phyloP scores from a whole-genome alignment of 2,797 vertebrate genomes.

The Falco peregrinus region DNA sequence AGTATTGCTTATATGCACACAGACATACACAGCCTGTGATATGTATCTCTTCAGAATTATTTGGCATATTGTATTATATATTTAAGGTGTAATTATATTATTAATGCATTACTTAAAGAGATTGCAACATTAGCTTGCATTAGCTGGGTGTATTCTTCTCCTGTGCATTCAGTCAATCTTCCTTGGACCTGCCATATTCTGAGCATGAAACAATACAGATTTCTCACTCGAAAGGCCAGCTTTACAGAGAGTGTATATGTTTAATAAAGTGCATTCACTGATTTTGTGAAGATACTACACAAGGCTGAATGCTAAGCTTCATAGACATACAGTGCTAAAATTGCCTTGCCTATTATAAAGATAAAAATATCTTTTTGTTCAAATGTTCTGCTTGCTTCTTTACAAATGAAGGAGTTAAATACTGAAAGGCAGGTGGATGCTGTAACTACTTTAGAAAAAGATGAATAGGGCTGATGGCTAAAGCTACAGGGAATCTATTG shows the following conservation, averaged over 20 bases:
- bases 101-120: background rate
- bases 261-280: constrained; percentile 65
- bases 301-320: constrained; percentile 70
- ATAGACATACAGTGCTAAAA: constrained; percentile 68
- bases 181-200: background rate
- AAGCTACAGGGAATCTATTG: constrained; percentile 84
- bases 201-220: constrained; percentile 1
- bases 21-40: background rate
- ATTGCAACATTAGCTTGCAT: background rate
- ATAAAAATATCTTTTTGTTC: constrained; percentile 81
- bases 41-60: background rate
- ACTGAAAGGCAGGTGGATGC: constrained; percentile 82
- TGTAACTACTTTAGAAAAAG: constrained; percentile 77
- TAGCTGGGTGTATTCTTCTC: background rate
- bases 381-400: constrained; percentile 79
- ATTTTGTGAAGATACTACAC: constrained; percentile 71
- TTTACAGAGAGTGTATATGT: constrained; percentile 32
- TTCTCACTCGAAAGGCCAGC: constrained; percentile 54
- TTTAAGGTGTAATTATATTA: constrained; percentile 32
- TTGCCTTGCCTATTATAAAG: constrained; percentile 76
- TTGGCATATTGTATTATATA: background rate
- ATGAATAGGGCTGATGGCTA: constrained; percentile 81
- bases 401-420: constrained; percentile 83
- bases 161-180: background rate
- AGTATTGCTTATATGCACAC: background rate